phyloP scores from a whole-genome alignment of 2,797 vertebrate species.

The Gymnothorax javanicus region DNA sequence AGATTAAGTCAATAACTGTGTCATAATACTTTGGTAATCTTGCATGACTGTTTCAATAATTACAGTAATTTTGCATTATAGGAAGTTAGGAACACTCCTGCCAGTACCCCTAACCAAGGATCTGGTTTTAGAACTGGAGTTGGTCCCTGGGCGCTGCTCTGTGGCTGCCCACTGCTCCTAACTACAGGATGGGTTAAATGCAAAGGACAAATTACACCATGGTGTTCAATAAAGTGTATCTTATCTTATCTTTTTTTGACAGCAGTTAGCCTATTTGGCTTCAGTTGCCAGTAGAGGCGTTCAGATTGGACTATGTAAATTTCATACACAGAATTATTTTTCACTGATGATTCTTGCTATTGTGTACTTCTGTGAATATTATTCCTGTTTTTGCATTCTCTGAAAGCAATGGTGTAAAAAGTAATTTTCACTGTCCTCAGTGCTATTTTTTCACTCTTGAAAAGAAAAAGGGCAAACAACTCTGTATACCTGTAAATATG shows the following conservation, averaged over 20 bases:
- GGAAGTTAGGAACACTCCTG: too few species aligned
- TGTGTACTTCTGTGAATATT: neutral
- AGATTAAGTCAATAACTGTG: neutral
- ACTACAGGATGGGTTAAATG: too few species aligned
- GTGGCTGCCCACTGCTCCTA: too few species aligned
- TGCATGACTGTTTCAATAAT: neutral
- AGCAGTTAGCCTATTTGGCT: neutral
- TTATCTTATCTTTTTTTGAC: neutral
- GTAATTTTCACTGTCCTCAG: neutral
- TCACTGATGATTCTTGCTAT: neutral
- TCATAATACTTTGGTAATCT: neutral
- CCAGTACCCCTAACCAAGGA: too few species aligned
- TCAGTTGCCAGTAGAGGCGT: neutral
- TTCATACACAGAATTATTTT: neutral
- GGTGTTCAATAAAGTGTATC: too few species aligned
- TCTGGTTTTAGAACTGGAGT: too few species aligned
- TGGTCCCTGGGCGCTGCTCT: too few species aligned
- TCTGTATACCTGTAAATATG: neutral
- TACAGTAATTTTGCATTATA: too few species aligned
- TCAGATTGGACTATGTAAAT: neutral
- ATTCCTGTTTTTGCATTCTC: neutral
- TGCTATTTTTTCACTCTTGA: slow-evolving; percentile 1
- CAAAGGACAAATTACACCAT: too few species aligned
- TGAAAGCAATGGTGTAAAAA: neutral
- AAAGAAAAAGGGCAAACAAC: slow-evolving; percentile 19